Base-by-base conservation (phyloP, 2,113 vertebrate genomes). In the Numenius arquata region DNA sequence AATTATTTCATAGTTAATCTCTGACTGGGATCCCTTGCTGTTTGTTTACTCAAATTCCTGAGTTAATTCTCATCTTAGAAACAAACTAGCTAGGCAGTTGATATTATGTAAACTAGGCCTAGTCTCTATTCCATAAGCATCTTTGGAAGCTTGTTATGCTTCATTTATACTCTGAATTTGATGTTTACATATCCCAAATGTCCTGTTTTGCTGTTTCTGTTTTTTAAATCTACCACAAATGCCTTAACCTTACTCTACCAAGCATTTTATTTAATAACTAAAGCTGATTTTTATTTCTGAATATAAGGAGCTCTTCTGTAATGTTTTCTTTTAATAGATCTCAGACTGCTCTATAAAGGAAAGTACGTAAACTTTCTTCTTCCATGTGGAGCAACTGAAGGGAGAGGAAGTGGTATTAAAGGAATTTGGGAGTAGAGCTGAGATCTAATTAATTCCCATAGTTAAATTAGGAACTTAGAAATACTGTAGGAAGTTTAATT, bases 381-480 rank as follows among this genome's bases (percentile, higher is more conserved):
- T 93, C 90, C 48, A 25, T 32, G n/a, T 66, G 58, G 80, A 73
- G 82, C 85, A 87, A 63, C 38, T 34, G 75, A 78, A 85, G 43
- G 65, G 53, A 92, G 26, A 73, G 74, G 66, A 88, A 91, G 38
- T 79, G 61, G 45, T 77, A 66, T 89, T 96, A 84, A 87, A 94
- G 70, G 89, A 88, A 78, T 71, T 68, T 78, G 45, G 80, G 84
- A 85, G 48, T 67, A 70, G 40, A 85, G 18, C 70, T 81, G 16
- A 32, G n/a, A 34, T 83, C 66, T 90, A 93, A 95, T 95, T 93
- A 89, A 96, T 93, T 79, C 95, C 68, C 65, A 16, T 84, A 79
- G 89, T 93, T 95, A 96, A 97, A 94, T 94, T 94, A 82, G 89
- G 73, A 95, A 89, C 74, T 87, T 79, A 89, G 36, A 91, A 91